Evolutionary conservation across 2,113 vertebrate species (phyloP), one percentile per base, ranked within the genome.

Genomic region (Antechinus flavipes): DNA sequence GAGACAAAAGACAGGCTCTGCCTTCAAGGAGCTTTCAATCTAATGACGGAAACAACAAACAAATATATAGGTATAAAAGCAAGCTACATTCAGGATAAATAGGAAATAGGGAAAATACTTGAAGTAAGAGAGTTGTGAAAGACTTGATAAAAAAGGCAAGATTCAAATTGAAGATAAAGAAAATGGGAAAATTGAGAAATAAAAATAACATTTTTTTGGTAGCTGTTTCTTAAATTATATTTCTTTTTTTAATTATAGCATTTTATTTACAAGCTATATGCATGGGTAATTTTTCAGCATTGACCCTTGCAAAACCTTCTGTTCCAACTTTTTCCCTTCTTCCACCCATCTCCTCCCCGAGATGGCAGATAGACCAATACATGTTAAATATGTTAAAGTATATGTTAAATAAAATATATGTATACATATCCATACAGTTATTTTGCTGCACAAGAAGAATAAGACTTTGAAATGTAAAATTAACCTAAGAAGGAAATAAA

Each of bases 191-290:
- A 68, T 25, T 95, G 10, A 94, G 94, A 96, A 95, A 95, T 97
- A 97, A 96, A 95, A 97, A 94, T 97, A 98, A 97, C 27, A 96
- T 47, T 25, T 90, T 90, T 1, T 98, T 97, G 95, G 92, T 94
- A 97, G 97, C 42, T 96, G 89, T 94, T 97, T 97, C 98, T 96
- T 90, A 98, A 96, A 91, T 97, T 98, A 58, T 94, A 93, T 98
- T 95, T 97, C 94, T 97, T 49, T 49, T 49, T 49, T 49, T 49
- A 8, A 49, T 49, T 7, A 49, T 49, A 49, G 49, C 49, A 5
- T 49, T 49, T 49, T 49, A 49, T 49, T 49, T 49, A 49, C 6
- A 49, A 49, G 49, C 3, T 49, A 49, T 49, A 49, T 49, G 49
- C 49, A 49, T 49, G 49, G 49, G 49, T 49, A 49, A 49, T 49